Percentiles rank a stretch among this genome's conserved stretches.
Conservation (phyloP, 2,797 vertebrate genomes). For the Sebastes iracundus region DNA sequence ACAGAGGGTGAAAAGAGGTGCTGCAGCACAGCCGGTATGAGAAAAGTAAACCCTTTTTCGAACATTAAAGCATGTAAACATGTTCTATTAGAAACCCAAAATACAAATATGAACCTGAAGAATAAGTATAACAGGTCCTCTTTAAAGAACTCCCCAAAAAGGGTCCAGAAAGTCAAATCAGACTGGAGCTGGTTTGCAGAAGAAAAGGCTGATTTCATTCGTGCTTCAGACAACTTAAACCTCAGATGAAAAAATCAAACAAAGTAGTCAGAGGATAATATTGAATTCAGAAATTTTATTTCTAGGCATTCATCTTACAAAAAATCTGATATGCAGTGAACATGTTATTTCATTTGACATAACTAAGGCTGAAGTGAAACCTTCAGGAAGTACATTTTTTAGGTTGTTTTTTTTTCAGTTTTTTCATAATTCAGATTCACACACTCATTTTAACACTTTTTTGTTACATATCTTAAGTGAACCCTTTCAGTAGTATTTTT, state of each 20-base stretch:
- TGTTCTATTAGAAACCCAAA: no score
- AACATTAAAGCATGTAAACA: no score
- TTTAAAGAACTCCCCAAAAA: background rate
- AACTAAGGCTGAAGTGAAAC: slow-evolving; percentile 33
- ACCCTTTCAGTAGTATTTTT: background rate
- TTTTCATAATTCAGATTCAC: background rate
- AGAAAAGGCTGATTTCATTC: background rate
- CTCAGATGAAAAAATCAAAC: background rate
- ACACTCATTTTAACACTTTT: background rate
- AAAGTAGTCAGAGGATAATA: background rate
- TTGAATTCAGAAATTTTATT: slow-evolving; percentile 44
- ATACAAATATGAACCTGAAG: background rate
- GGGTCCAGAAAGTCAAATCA: background rate
- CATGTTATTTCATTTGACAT: background rate
- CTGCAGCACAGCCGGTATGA: no score
- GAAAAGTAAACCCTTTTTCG: no score
- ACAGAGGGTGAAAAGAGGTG: no score
- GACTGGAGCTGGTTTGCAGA: background rate
- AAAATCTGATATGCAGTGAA: background rate
- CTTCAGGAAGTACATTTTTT: slow-evolving; percentile 25
- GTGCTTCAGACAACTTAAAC: background rate
- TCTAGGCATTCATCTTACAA: background rate
- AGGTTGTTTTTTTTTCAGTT: background rate
- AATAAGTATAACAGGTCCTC: no score
- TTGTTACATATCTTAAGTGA: slow-evolving; percentile 16